A percentile compares a stretch with the other conserved stretches of the same genome.
Conservation (phyloP, 2,113 vertebrate genomes). For the Sigmodon hispidus region DNA sequence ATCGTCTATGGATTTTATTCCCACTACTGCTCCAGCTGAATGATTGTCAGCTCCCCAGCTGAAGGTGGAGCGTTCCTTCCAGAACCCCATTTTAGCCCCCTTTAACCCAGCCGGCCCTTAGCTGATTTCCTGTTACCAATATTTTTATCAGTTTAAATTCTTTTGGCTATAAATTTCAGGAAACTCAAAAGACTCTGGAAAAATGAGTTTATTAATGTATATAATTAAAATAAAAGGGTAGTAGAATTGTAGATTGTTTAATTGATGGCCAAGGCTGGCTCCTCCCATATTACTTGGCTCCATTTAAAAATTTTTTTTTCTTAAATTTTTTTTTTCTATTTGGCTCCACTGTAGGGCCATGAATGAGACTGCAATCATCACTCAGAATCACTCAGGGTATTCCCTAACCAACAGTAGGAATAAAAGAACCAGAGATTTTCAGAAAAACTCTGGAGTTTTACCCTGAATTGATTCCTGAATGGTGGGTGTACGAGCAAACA, state of each 20-base stretch:
- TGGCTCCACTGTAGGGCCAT: background rate
- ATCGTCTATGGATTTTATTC: background rate
- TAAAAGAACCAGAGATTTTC: background rate
- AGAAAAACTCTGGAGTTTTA: background rate
- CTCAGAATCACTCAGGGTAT: background rate
- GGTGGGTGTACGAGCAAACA: background rate
- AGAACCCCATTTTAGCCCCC: background rate
- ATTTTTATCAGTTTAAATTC: background rate
- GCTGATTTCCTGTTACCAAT: background rate
- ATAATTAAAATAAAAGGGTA: background rate
- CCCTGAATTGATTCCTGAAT: background rate
- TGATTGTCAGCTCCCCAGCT: background rate
- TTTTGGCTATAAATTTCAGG: constrained; percentile 36
- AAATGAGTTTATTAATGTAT: background rate
- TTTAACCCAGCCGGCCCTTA: background rate
- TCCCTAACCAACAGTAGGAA: background rate
- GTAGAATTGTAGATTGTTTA: background rate
- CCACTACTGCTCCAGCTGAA: background rate
- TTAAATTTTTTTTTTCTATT: constrained; percentile 20
- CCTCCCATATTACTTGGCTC: background rate
- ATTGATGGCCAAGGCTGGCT: background rate
- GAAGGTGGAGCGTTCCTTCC: background rate
- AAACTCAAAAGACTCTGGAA: background rate
- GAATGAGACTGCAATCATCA: too few relatives aligned
- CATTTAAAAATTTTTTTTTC: too few relatives aligned